phyloP scores from a whole-genome alignment of 2,113 vertebrate species.

The Gorsachius goisagi region DNA sequence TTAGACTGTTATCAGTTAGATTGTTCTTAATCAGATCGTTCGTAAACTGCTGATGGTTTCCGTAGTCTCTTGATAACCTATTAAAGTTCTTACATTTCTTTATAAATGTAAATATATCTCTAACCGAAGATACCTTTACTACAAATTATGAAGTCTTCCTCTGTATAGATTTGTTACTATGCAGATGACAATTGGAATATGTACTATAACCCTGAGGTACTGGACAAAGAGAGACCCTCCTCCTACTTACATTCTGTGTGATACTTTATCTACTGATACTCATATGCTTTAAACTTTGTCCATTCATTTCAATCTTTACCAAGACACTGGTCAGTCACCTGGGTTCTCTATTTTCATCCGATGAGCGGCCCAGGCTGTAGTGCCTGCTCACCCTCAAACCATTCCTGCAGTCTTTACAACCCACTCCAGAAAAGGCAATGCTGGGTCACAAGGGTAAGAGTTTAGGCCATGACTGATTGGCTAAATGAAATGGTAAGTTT shows the following conservation, averaged over 20 bases:
- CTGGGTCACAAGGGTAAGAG: too few relatives aligned
- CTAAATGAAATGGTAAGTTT: not conserved
- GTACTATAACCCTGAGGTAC: not conserved
- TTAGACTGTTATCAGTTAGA: not conserved
- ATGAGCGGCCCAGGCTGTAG: not conserved
- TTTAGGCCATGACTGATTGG: not conserved
- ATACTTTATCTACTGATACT: not conserved
- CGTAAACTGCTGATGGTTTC: not conserved
- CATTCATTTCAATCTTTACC: not conserved
- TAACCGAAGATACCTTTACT: not conserved
- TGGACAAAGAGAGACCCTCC: not conserved
- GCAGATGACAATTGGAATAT: not conserved
- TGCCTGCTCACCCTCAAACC: not conserved
- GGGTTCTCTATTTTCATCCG: not conserved
- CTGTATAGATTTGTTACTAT: not conserved
- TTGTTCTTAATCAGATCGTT: not conserved
- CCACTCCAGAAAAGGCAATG: accelerated
- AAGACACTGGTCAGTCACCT: not conserved
- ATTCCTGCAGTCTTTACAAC: not conserved
- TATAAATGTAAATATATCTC: not conserved
- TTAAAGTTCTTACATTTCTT: not conserved
- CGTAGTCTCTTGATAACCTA: not conserved
- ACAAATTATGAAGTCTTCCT: not conserved
- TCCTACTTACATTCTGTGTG: not conserved
- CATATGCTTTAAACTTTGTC: not conserved